phyloP scores from a whole-genome alignment of 2,888 invertebrate genomes.

The Monoplex corrugatus region DNA sequence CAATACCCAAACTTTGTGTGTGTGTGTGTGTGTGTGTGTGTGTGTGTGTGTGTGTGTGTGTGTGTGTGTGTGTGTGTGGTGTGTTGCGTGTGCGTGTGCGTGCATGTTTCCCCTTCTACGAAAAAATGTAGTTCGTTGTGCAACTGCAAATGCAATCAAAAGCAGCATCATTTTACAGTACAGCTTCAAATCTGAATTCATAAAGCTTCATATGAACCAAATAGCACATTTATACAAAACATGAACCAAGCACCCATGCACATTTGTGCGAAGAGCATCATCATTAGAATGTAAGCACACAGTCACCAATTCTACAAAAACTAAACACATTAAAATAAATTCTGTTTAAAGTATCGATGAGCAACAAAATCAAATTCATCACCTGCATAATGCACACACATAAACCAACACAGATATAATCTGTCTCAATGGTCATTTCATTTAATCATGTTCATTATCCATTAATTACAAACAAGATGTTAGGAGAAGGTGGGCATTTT shows the following conservation, averaged over 20 bases:
- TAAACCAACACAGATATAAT: neutral
- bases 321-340: neutral
- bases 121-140: constrained; percentile 27
- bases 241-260: constrained; percentile 36
- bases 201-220: neutral
- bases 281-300: neutral
- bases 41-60: neutral
- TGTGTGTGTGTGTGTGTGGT: neutral
- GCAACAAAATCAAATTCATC: neutral
- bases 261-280: constrained; percentile 17
- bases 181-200: neutral
- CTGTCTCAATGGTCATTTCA: no score
- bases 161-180: neutral
- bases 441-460: no score
- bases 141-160: constrained; percentile 7
- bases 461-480: no score
- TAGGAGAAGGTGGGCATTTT: no score
- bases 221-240: neutral
- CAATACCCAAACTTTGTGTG: neutral
- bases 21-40: neutral
- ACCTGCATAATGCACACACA: neutral
- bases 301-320: constrained; percentile 8
- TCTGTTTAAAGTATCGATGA: neutral
- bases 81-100: neutral
- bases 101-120: neutral